These are phyloP conservation scores for Hippocampus kuda DNA, from an alignment of 2,797 vertebrate species.

Conservation along the genomic window DNA sequence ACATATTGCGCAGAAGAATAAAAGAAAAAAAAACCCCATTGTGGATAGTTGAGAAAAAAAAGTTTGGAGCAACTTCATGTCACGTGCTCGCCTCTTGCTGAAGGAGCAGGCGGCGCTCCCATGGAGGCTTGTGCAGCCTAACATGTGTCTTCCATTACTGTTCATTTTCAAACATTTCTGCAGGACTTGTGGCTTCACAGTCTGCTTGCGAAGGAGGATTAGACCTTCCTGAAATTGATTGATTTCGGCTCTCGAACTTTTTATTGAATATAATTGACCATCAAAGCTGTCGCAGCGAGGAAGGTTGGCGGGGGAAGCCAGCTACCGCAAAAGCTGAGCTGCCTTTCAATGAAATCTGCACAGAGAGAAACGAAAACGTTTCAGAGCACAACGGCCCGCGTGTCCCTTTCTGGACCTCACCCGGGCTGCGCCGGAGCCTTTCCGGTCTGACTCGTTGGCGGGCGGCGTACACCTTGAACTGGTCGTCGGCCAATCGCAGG, in stretches of 20 bases:
- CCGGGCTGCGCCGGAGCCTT: not conserved
- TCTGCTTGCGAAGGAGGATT: conserved; percentile 65
- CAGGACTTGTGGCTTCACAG: conserved; percentile 68
- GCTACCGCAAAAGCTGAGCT: conserved; percentile 50
- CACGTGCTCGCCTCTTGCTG: conserved; percentile 20
- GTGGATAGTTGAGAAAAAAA: conserved; percentile 12
- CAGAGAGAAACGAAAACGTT: not conserved
- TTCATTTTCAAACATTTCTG: conserved; percentile 63
- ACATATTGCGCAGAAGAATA: conserved; percentile 32
- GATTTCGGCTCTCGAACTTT: conserved; percentile 68
- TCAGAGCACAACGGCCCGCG: not conserved
- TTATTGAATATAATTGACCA: conserved; percentile 77
- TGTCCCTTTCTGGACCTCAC: conserved; percentile 48
- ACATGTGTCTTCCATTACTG: conserved; percentile 72
- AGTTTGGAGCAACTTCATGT: conserved; percentile 12
- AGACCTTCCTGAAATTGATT: conserved; percentile 70
- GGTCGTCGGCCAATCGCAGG: too few relatives aligned
- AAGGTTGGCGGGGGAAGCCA: conserved; percentile 28
- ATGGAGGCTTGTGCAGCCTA: conserved; percentile 44
- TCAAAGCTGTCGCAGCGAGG: conserved; percentile 67
- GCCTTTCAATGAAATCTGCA: conserved; percentile 41
- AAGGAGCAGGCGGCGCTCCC: conserved; percentile 46
- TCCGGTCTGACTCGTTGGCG: too few relatives aligned
- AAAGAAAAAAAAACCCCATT: conserved; percentile 45
- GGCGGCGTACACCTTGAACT: too few relatives aligned